Base-by-base conservation (phyloP, 2,888 invertebrate genomes). In the Piscicola geometra region DNA sequence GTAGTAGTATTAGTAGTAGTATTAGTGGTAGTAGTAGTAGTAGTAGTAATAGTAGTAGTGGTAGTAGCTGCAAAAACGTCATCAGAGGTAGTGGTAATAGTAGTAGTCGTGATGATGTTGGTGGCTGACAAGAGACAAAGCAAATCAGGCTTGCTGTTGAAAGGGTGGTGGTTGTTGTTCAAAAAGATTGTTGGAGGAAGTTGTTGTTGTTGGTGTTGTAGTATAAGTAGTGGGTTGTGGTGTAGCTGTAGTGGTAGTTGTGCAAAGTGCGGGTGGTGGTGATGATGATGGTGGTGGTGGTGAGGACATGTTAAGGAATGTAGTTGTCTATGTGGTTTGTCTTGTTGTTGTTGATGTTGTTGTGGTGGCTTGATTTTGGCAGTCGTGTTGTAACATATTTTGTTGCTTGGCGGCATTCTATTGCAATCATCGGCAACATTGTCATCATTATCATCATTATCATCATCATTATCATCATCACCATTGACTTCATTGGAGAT, bases 161-260 rank as follows among this genome's bases (percentile, higher is more conserved):
- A 21, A 71, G 12, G 71, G 76, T 33, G 69, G 76, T 32, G 35
- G 76, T 36, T 77, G 76, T 50, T 47, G 76, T 70, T 76, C 69
- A 70, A 36, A 76, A 71, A 36, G 71, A 76, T 30, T 77, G 30
- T 68, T 68, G 41, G 72, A 21, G 3, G 71, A 60, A 50, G 72
- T 36, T 25, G 71, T 32, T 60, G 76, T 30, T 9, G 76, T 41
- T 35, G 70, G 12, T 76, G 77, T 72, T 70, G 76, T 71, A 77
- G 76, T 33, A 15, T 76, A 76, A 47, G 68, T 15, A 35, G 76
- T 9, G 33, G 76, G 60, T 68, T 69, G 36, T 76, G 76, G 36
- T 76, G 76, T 41, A 35, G 76, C 35, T 76, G 76, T 35, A 71
- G 76, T 69, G 77, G 76, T 41, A 35, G 76, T 41, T 76, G 76